These are phyloP conservation scores for Apotomis turbidana DNA, from an alignment of 2,888 invertebrate species.

Conservation along the genomic window DNA sequence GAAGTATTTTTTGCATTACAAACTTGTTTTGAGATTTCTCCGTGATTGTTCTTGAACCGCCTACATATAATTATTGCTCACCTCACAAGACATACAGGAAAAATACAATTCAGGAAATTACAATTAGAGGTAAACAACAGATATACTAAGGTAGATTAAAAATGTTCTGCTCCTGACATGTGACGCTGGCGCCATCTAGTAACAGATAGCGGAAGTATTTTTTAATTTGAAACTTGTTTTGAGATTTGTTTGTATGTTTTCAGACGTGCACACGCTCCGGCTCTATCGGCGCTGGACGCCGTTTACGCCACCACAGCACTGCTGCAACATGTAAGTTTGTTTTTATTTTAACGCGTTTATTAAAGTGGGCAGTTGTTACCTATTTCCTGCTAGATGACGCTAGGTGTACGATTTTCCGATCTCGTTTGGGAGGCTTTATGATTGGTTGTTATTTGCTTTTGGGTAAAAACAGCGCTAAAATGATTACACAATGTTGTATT, in stretches of 20 bases:
- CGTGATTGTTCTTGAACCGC: conserved; percentile 89
- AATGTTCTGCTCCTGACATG: not conserved
- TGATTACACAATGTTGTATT: too few species aligned
- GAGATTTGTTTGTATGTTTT: not conserved
- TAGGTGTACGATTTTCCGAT: not conserved
- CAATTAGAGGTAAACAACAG: too few species aligned
- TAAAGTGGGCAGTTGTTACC: not conserved
- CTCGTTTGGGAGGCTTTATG: not conserved
- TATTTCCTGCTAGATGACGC: not conserved
- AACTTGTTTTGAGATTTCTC: conserved; percentile 59
- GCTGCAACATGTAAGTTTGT: conserved; percentile 85
- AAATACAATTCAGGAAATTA: too few species aligned
- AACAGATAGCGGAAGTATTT: not conserved
- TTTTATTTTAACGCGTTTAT: too few species aligned
- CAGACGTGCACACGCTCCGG: conserved; percentile 89
- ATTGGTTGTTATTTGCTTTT: not conserved
- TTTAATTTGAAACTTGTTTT: too few species aligned
- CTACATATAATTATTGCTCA: conserved; percentile 79
- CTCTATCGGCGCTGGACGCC: conserved; percentile 92
- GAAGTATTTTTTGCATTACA: not conserved
- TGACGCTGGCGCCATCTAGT: not conserved
- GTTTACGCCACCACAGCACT: conserved; percentile 92
- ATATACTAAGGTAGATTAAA: conserved; percentile 72
- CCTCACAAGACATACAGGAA: too few species aligned
- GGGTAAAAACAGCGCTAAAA: too few species aligned